These are phyloP conservation scores for Cygnus olor DNA, from an alignment of 2,797 vertebrate species.

Conservation along the genomic window DNA sequence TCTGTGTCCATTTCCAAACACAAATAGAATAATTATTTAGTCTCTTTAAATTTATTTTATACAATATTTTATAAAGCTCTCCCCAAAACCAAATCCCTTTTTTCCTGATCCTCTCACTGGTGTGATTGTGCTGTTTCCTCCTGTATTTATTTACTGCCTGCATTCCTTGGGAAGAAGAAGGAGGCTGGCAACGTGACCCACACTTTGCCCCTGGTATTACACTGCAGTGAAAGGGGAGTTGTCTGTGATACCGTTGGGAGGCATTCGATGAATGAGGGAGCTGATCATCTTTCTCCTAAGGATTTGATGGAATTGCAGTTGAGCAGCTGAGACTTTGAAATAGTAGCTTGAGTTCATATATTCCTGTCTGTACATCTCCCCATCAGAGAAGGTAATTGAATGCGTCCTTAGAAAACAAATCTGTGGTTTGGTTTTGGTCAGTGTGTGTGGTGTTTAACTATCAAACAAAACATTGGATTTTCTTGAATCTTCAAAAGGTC, in stretches of 20 bases:
- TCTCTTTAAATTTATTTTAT: background rate
- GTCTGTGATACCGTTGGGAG: background rate
- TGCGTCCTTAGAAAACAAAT: background rate
- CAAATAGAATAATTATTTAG: background rate
- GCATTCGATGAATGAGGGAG: background rate
- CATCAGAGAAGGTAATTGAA: background rate
- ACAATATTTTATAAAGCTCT: background rate
- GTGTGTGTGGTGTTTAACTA: background rate
- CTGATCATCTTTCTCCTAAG: background rate
- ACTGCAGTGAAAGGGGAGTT: background rate
- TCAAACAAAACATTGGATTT: background rate
- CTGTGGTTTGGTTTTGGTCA: background rate
- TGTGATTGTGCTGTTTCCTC: background rate
- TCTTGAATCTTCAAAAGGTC: background rate
- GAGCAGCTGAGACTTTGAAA: background rate
- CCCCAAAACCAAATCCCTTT: fast-evolving
- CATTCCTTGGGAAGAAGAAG: background rate
- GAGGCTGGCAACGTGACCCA: background rate
- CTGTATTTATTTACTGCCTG: background rate
- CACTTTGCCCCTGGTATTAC: background rate
- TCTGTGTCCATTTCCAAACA: background rate
- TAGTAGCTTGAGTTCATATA: background rate
- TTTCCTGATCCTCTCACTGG: background rate
- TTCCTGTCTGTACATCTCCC: background rate
- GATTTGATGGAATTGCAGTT: background rate